phyloP scores from a whole-genome alignment of 2,888 invertebrate species.

The Teleiodes luculella region DNA sequence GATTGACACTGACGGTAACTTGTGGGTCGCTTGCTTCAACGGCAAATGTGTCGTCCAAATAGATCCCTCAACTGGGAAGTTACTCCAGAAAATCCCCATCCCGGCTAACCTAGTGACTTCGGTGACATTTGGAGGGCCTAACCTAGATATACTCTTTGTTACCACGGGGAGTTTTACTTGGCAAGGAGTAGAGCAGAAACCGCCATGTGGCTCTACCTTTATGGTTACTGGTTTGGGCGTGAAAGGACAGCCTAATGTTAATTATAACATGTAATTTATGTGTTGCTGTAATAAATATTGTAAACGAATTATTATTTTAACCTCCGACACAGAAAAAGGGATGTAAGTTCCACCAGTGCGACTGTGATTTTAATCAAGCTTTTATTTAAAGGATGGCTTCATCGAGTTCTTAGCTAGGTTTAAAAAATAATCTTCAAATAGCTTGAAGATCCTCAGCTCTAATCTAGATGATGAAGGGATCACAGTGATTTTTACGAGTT shows the following conservation, averaged over 20 bases:
- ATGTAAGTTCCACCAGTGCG: too few relatives aligned
- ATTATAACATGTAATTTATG: conserved; percentile 35
- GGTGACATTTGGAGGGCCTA: conserved; percentile 83
- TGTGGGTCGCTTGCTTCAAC: conserved; percentile 87
- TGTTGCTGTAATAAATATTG: too few relatives aligned
- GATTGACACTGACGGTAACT: conserved; percentile 85
- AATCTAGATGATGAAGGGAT: too few relatives aligned
- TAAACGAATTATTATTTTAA: too few relatives aligned
- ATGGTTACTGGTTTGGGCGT: conserved; percentile 78
- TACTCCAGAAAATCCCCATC: conserved; percentile 78
- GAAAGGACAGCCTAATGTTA: conserved; percentile 68
- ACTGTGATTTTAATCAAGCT: too few relatives aligned
- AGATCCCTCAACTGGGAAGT: conserved; percentile 72
- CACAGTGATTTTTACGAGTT: too few relatives aligned
- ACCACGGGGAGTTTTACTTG: conserved; percentile 80
- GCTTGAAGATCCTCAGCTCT: too few relatives aligned
- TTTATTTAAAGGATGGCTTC: too few relatives aligned
- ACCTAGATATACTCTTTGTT: conserved; percentile 82
- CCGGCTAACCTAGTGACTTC: conserved; percentile 86
- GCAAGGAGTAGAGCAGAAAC: conserved; percentile 55
- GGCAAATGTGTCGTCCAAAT: conserved; percentile 74
- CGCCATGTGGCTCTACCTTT: conserved; percentile 80
- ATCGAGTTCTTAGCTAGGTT: too few relatives aligned
- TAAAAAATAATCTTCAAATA: too few relatives aligned
- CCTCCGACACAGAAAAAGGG: too few relatives aligned